These are phyloP conservation scores for Automeris io DNA, from an alignment of 2,888 invertebrate species.

Conservation along the genomic window DNA sequence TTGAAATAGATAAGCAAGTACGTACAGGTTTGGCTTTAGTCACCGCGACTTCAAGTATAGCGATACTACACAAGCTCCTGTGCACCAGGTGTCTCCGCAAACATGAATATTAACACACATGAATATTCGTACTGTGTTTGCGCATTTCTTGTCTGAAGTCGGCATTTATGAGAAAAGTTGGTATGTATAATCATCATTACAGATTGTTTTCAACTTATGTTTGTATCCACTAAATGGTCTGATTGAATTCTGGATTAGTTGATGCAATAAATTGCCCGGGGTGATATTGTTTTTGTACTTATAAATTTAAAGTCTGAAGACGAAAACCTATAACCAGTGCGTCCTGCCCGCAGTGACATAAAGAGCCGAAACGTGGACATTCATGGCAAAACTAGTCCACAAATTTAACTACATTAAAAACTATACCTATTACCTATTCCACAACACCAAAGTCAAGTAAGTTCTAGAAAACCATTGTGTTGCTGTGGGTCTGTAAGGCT, in stretches of 20 bases:
- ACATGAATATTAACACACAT: constrained; percentile 69
- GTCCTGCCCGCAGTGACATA: too few species aligned
- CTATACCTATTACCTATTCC: too few species aligned
- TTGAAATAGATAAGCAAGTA: too few species aligned
- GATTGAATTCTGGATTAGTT: background rate
- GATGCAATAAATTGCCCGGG: background rate
- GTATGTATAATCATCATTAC: background rate
- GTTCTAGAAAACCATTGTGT: too few species aligned
- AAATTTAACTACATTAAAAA: too few species aligned
- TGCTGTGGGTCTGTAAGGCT: too few species aligned
- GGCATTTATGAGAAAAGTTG: background rate
- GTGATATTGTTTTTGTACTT: background rate
- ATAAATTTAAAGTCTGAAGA: background rate
- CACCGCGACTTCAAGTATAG: background rate
- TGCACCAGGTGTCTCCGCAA: constrained; percentile 46
- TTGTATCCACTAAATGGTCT: background rate
- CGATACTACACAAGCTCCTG: constrained; percentile 30
- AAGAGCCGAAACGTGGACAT: too few species aligned
- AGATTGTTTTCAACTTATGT: background rate
- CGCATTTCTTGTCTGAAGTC: constrained; percentile 53
- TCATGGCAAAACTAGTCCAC: too few species aligned
- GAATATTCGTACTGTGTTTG: constrained; percentile 65
- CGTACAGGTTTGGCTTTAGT: background rate
- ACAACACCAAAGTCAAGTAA: too few species aligned
- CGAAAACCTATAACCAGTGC: background rate